Evolutionary conservation across 2,113 vertebrate genomes (phyloP), one percentile per base, ranked within the genome.

Genomic region (Hyaena hyaena): DNA sequence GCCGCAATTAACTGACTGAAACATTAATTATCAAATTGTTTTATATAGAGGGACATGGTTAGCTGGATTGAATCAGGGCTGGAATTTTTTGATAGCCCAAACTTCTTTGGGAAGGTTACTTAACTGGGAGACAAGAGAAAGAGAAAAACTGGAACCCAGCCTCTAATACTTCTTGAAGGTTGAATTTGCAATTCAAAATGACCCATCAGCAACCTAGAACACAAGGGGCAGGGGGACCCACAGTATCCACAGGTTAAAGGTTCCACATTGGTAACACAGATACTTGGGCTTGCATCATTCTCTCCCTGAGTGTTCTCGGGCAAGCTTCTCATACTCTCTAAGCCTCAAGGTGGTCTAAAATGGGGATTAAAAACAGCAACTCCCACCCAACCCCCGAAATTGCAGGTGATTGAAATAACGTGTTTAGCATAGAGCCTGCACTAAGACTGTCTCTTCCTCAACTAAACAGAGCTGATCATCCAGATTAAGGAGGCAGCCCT

Each of bases 331-430:
- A 66, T 58, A 89, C 74, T 94, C 65, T 68, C 31, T 74, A 85
- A 80, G 17, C 58, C 71, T 84, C 68, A 39, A 12, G 50, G 63
- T 96, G 93, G 69, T 96, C 83, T 45, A 92, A 93, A 88, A 93
- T 17, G 31, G 21, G 50, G 15, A 84, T 55, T 80, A 71, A n/a
- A 90, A 83, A 39, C 43, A 71, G 66, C 43, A 84, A 87, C 61
- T 84, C 33, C 81, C 55, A 21, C 16, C 4, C 10, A 23, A 63
- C 35, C 6, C 76, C 31, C 2, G 2, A 77, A 94, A 84, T 6
- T 66, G 74, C 65, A 80, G 65, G 63, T 35, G 53, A 81, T 33
- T 76, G 68, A 69, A 96, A 68, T 26, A 77, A 28, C 9, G 14
- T 2, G 24, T 65, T 79, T 50, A 84, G 33, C 53, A 50, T 0